Percentiles rank a stretch among this genome's conserved stretches.
Conservation (phyloP, 2,797 vertebrate genomes). For the Geotrypetes seraphini region DNA sequence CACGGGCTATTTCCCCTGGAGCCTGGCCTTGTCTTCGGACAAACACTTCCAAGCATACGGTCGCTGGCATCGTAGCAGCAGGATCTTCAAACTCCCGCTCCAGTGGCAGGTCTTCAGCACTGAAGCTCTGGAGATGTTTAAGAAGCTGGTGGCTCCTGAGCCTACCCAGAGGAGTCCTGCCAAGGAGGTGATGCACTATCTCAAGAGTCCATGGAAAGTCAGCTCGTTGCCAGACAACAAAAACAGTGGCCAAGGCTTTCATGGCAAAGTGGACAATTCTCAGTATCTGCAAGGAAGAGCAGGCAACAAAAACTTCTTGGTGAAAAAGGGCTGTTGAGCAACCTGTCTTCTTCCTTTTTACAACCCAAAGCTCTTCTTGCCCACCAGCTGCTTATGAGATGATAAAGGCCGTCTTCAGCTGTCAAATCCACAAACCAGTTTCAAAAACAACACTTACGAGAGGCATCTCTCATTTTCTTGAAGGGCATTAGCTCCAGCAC, state of each 20-base stretch:
- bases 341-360: no score
- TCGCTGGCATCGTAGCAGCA: slow-evolving; percentile 43
- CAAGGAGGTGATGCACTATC: slow-evolving; percentile 45
- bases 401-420: no score
- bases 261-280: not conserved
- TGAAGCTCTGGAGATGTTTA: slow-evolving; percentile 61
- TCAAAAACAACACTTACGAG: no score
- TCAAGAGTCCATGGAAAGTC: slow-evolving; percentile 25
- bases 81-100: slow-evolving; percentile 33
- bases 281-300: not conserved
- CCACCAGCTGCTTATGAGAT: no score
- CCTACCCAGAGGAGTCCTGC: slow-evolving; percentile 36
- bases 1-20: slow-evolving; percentile 72
- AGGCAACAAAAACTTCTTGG: not conserved
- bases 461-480: no score
- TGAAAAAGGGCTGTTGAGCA: no score
- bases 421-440: no score
- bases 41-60: slow-evolving; percentile 63
- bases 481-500: no score
- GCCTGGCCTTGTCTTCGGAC: slow-evolving; percentile 42
- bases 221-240: not conserved
- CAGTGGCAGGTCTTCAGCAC: slow-evolving; percentile 61
- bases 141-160: slow-evolving; percentile 49
- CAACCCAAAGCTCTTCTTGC: no score
- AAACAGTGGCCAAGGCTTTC: not conserved